Conservation (phyloP, 2,113 vertebrate genomes). For the Myocastor coypus region DNA sequence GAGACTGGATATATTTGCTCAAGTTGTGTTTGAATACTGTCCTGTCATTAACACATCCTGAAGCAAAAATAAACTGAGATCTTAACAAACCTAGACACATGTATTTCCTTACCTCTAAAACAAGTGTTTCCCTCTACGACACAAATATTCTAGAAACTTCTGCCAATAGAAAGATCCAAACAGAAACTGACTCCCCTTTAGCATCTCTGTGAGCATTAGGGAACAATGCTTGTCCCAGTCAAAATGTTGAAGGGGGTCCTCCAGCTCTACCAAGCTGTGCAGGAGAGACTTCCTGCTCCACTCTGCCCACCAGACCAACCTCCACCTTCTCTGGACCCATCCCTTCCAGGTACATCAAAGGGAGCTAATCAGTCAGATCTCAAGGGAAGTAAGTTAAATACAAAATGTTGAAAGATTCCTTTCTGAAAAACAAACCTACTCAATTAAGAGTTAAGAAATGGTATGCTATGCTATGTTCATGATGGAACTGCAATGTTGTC, state of each 20-base stretch:
- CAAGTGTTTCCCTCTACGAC: not conserved
- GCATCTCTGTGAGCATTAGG: not conserved
- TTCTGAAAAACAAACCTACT: not conserved
- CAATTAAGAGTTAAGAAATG: not conserved
- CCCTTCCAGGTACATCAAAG: no score
- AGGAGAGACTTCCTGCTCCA: no score
- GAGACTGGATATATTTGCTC: conserved; percentile 26
- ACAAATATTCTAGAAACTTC: not conserved
- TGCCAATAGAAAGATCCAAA: not conserved
- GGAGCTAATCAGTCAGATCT: no score
- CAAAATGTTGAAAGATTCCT: not conserved
- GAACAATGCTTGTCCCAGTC: not conserved
- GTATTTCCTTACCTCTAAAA: conserved; percentile 30
- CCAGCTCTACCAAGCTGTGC: no score
- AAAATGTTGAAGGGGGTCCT: not conserved
- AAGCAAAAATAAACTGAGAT: conserved; percentile 27
- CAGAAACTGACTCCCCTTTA: not conserved
- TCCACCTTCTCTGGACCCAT: no score
- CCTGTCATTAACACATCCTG: not conserved
- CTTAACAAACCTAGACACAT: conserved; percentile 4
- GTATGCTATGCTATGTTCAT: not conserved
- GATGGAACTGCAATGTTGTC: not conserved
- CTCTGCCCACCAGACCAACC: no score
- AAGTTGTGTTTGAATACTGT: conserved; percentile 17
- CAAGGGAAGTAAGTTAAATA: no score